Evolutionary conservation across 1,140 invertebrate genomes (phyloP).

Genomic region (Conus ventricosus): DNA sequence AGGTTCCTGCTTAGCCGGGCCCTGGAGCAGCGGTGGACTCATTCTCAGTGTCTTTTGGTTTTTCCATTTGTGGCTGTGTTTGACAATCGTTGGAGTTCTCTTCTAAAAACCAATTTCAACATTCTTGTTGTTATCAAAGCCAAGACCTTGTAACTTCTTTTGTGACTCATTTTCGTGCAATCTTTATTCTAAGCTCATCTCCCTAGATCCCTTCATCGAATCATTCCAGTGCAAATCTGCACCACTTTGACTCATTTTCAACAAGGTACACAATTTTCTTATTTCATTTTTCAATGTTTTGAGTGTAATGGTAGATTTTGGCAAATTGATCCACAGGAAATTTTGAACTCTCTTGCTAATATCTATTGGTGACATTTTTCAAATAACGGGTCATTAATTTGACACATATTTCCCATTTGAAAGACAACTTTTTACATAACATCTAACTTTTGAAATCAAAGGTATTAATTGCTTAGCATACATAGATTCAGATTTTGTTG

Average conservation of each 20-base stretch:
- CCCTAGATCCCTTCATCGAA: background rate
- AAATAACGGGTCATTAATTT: background rate
- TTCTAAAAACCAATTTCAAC: background rate
- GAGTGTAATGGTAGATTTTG: no score
- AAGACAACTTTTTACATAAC: no score
- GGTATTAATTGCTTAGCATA: no score
- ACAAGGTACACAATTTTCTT: background rate
- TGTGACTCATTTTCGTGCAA: no score
- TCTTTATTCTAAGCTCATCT: background rate
- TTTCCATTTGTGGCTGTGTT: slow-evolving; percentile 43
- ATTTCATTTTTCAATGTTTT: background rate
- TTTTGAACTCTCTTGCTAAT: background rate
- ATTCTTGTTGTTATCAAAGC: no score
- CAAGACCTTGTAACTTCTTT: no score
- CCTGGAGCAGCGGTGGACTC: background rate
- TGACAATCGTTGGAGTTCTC: slow-evolving; percentile 1
- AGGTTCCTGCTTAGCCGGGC: background rate
- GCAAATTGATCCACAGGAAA: no score
- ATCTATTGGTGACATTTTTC: background rate
- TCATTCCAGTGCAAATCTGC: background rate
- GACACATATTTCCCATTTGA: no score
- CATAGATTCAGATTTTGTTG: no score
- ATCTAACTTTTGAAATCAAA: no score
- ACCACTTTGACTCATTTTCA: background rate
- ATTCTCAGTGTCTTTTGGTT: background rate